Evolutionary conservation across 2,113 vertebrate species (phyloP).

Genomic region (Abramis brama): DNA sequence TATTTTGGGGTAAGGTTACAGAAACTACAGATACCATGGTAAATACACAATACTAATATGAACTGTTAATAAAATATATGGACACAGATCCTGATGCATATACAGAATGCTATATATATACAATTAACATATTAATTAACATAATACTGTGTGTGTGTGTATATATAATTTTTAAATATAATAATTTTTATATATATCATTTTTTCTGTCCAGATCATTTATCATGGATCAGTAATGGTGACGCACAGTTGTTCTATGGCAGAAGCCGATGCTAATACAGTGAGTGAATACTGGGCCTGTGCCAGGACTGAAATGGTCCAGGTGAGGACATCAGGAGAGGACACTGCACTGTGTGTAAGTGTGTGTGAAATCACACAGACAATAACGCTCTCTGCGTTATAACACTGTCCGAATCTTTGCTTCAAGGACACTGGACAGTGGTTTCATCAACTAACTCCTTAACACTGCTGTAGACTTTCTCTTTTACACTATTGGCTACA

Average conservation of each 20-base stretch:
- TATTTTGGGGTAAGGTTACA: no score
- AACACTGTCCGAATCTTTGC: slow-evolving; percentile 52
- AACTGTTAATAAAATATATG: no score
- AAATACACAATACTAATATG: no score
- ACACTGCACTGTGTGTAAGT: background rate
- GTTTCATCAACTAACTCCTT: slow-evolving; percentile 75
- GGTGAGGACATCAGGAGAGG: slow-evolving; percentile 33
- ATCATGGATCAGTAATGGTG: slow-evolving; percentile 9
- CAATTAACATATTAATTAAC: no score
- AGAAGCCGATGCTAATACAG: slow-evolving; percentile 17
- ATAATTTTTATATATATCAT: no score
- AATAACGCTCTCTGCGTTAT: background rate
- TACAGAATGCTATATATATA: no score
- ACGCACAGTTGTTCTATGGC: background rate
- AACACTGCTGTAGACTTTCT: slow-evolving; percentile 56
- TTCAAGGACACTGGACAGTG: slow-evolving; percentile 75
- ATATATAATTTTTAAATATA: no score
- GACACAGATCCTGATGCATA: no score
- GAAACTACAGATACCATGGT: no score
- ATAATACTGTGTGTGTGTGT: no score
- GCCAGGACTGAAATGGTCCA: slow-evolving; percentile 29
- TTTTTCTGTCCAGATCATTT: background rate
- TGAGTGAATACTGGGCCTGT: slow-evolving; percentile 29
- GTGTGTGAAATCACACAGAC: slow-evolving; percentile 6
- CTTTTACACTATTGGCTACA: background rate